phyloP scores from a whole-genome alignment of 2,888 invertebrate genomes.

The Chromoteleia sp. region DNA sequence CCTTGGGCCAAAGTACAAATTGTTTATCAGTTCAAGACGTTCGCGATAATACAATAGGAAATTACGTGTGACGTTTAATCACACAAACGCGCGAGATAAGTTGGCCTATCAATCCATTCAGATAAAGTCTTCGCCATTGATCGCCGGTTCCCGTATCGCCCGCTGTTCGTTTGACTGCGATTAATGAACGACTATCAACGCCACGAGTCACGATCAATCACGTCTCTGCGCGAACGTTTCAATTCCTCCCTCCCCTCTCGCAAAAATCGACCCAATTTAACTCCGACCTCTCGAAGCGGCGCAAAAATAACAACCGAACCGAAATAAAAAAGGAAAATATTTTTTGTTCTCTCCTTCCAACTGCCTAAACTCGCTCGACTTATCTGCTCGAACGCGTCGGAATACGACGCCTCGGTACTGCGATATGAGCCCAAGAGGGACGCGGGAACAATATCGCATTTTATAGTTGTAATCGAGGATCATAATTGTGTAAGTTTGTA shows the following conservation, averaged over 20 bases:
- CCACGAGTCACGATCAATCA: conserved; percentile 79
- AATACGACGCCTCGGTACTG: too few species aligned
- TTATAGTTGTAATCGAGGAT: conserved; percentile 84
- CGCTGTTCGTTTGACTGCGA: conserved; percentile 79
- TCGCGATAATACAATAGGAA: conserved; percentile 64
- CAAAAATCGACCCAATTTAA: conserved; percentile 5
- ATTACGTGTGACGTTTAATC: conserved; percentile 73
- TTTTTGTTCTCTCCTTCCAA: too few species aligned
- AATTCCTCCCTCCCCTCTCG: conserved; percentile 12
- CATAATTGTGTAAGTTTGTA: conserved; percentile 84
- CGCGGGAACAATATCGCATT: conserved; percentile 81
- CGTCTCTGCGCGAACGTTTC: conserved; percentile 70
- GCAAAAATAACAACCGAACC: too few species aligned
- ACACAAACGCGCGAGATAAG: conserved; percentile 79
- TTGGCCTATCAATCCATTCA: conserved; percentile 81
- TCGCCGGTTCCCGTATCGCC: conserved; percentile 77
- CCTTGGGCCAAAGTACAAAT: conserved; percentile 31
- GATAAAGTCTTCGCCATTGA: conserved; percentile 81
- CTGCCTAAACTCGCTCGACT: conserved; percentile 38
- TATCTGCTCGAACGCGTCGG: too few species aligned
- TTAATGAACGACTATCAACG: conserved; percentile 83
- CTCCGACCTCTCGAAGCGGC: too few species aligned
- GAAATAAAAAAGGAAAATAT: too few species aligned
- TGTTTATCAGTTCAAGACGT: conserved; percentile 41
- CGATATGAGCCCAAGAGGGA: conserved; percentile 66